Evolutionary conservation across 2,888 invertebrate genomes (phyloP), one percentile per base, ranked within the genome.

Genomic region (Endotricha flammealis): DNA sequence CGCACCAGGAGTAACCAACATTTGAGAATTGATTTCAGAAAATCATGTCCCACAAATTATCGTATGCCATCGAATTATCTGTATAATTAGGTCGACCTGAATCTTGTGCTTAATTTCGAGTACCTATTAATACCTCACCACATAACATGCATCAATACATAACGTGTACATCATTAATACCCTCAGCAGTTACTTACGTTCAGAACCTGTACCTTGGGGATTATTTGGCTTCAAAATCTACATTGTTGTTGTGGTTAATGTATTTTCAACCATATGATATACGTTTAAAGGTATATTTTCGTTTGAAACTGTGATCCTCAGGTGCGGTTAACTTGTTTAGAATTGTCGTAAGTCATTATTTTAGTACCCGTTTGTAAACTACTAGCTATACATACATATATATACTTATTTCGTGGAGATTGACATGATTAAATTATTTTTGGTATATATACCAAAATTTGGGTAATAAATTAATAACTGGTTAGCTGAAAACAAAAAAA

Each of bases 11-110:
- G n/a, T n/a, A n/a, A n/a, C n/a, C n/a, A n/a, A n/a, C n/a, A n/a
- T n/a, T n/a, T n/a, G n/a, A n/a, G n/a, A n/a, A n/a, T n/a, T n/a
- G n/a, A n/a, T n/a, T n/a, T n/a, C 20, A 20, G 25, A 33, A 33
- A 33, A 33, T 33, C 32, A 24, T 33, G 32, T 33, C 12, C 11
- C 10, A 25, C 16, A 25, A 16, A 33, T 27, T 25, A 16, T 39
- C 30, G 36, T 41, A 29, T 36, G 12, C 35, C 23, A 41, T 43
- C 42, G 36, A 43, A 46, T 39, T 39, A 38, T 30, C 17, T 14
- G 30, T 32, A 29, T 41, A 43, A 46, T 50, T 39, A 48, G 41
- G 31, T 44, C 40, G 44, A 41, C 44, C 42, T 39, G 36, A 38
- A 42, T 46, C 38, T 27, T 32, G 29, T 36, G 36, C 41, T 37